phyloP scores from a whole-genome alignment of 1,140 invertebrate genomes.

The Calliphora vicina region DNA sequence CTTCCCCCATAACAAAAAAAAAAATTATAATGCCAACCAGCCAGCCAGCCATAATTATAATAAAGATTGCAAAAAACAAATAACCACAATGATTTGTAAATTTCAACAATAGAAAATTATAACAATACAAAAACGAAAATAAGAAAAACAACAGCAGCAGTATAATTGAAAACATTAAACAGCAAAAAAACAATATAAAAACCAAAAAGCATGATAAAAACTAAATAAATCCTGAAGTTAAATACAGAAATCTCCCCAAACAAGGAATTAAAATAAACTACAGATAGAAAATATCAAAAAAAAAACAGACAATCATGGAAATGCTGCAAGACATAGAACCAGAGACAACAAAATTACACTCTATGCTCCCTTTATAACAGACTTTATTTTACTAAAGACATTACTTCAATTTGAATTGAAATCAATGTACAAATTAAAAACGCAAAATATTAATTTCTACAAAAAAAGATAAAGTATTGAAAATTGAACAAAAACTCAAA shows the following conservation, averaged over 20 bases:
- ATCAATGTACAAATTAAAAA: conserved; percentile 3
- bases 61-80: background rate
- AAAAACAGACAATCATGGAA: background rate
- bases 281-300: background rate
- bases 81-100: background rate
- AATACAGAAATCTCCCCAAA: background rate
- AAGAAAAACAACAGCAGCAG: background rate
- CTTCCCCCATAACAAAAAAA: no score
- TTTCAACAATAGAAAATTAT: background rate
- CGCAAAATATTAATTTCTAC: background rate
- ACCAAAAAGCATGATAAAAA: background rate
- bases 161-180: background rate
- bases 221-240: conserved; percentile 1
- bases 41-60: no score
- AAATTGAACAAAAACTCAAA: background rate
- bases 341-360: background rate
- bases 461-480: background rate
- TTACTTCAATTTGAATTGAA: background rate
- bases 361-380: no score
- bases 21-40: no score
- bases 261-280: background rate
- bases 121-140: background rate
- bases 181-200: background rate
- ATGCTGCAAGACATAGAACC: background rate
- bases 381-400: background rate